These are phyloP conservation scores for Helicoverpa armigera DNA, from an alignment of 1,140 invertebrate genomes.

Conservation along the genomic window DNA sequence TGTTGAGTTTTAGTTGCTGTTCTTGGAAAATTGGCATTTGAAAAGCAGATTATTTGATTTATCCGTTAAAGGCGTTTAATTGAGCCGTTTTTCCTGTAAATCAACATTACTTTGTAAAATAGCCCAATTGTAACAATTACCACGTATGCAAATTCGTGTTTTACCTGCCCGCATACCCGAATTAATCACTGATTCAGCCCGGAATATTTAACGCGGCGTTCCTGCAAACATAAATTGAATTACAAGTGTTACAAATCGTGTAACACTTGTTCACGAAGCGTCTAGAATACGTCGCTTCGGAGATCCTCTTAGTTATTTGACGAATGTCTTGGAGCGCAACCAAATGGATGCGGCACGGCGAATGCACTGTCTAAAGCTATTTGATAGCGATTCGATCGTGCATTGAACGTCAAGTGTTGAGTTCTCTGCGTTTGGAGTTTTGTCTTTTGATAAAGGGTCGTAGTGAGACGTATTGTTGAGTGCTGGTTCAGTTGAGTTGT, in stretches of 20 bases:
- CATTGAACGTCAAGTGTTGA: conserved; percentile 28
- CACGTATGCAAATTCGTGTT: neutral
- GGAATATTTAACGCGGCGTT: conserved; percentile 25
- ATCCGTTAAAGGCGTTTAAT: neutral
- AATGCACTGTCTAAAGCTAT: conserved; percentile 34
- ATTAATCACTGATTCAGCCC: conserved; percentile 26
- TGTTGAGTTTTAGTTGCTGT: too few relatives aligned
- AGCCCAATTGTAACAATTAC: neutral
- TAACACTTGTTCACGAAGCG: conserved; percentile 40
- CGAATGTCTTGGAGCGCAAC: conserved; percentile 59
- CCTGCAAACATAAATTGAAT: conserved; percentile 51
- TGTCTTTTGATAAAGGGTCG: conserved; percentile 7
- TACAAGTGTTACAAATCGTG: conserved; percentile 32
- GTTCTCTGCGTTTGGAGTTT: neutral
- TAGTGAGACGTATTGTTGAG: neutral
- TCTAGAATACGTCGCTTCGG: conserved; percentile 6
- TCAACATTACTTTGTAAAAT: conserved; percentile 7
- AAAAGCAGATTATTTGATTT: neutral
- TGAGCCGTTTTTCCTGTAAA: neutral
- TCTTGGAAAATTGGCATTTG: neutral
- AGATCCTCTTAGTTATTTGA: conserved; percentile 52
- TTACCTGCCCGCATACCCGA: conserved; percentile 26
- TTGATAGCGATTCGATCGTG: conserved; percentile 43
- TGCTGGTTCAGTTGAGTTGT: neutral
- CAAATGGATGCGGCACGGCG: conserved; percentile 53